Percentiles rank a stretch among this genome's conserved stretches.
phyloP scores from a whole-genome alignment of 2,113 vertebrate species.

The Oryzias melastigma region DNA sequence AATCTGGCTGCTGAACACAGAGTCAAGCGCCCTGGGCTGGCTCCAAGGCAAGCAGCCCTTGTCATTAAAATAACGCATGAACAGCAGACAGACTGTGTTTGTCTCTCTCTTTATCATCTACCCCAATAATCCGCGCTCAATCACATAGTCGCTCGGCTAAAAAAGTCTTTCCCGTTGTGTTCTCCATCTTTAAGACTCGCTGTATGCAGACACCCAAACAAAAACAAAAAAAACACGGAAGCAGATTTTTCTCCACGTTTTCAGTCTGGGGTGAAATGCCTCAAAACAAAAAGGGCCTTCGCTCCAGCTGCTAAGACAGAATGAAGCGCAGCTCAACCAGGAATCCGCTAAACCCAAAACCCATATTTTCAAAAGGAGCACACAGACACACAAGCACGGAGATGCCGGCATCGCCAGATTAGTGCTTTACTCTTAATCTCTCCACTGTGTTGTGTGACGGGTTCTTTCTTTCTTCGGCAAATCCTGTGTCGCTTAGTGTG shows the following conservation, averaged over 20 bases:
- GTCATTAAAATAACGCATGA: slow-evolving; percentile 46
- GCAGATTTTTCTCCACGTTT: too few species aligned
- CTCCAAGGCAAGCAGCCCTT: slow-evolving; percentile 35
- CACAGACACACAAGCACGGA: slow-evolving; percentile 45
- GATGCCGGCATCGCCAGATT: slow-evolving; percentile 60
- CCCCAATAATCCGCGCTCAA: slow-evolving; percentile 16
- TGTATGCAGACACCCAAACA: neutral
- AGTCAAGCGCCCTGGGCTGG: slow-evolving; percentile 28
- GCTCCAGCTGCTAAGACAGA: slow-evolving; percentile 35
- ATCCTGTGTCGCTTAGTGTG: slow-evolving; percentile 41
- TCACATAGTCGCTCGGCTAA: slow-evolving; percentile 6
- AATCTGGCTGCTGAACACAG: slow-evolving; percentile 44
- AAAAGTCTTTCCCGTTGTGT: neutral
- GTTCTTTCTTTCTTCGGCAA: slow-evolving; percentile 63
- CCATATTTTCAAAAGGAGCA: slow-evolving; percentile 47
- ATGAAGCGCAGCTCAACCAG: slow-evolving; percentile 26
- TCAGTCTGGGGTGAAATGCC: slow-evolving; percentile 26
- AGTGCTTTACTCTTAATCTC: slow-evolving; percentile 72
- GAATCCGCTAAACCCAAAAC: slow-evolving; percentile 39
- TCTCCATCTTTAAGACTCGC: slow-evolving; percentile 9
- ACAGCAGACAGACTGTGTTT: slow-evolving; percentile 37
- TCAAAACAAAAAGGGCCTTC: slow-evolving; percentile 46
- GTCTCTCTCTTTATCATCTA: slow-evolving; percentile 33
- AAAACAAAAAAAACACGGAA: slow-evolving; percentile 30
- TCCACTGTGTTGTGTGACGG: slow-evolving; percentile 48